These are phyloP conservation scores for Arctia plantaginis DNA, from an alignment of 2,888 invertebrate genomes.

Conservation along the genomic window DNA sequence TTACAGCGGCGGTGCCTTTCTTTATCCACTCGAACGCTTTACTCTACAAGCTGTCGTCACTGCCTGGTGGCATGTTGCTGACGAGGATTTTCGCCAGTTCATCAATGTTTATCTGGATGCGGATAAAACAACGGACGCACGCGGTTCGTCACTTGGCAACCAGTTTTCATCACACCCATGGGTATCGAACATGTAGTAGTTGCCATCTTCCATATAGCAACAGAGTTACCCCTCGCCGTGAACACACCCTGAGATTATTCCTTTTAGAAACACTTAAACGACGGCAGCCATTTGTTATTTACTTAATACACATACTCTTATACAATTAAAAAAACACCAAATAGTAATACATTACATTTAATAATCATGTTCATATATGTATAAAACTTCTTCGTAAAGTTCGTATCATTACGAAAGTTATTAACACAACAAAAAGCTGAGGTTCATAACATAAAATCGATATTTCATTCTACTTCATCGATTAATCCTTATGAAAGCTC, in stretches of 20 bases:
- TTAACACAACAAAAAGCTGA: too few species aligned
- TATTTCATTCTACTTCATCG: background rate
- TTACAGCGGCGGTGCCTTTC: slow-evolving; percentile 75
- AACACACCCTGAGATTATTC: slow-evolving; percentile 81
- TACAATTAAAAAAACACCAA: too few species aligned
- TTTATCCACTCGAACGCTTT: slow-evolving; percentile 77
- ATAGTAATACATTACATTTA: too few species aligned
- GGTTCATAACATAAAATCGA: background rate
- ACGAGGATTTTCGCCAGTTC: slow-evolving; percentile 70
- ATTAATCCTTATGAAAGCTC: background rate
- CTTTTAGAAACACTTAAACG: slow-evolving; percentile 70
- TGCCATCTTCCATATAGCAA: slow-evolving; percentile 85
- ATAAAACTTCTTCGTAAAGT: background rate
- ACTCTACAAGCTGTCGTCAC: slow-evolving; percentile 78
- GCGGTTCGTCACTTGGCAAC: slow-evolving; percentile 72
- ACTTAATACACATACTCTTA: too few species aligned
- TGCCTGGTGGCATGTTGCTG: slow-evolving; percentile 71
- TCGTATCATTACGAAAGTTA: background rate
- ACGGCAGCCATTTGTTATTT: too few species aligned
- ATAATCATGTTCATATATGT: too few species aligned
- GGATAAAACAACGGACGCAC: slow-evolving; percentile 68
- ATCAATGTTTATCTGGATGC: slow-evolving; percentile 61
- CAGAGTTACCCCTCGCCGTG: slow-evolving; percentile 84
- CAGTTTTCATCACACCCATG: slow-evolving; percentile 86
- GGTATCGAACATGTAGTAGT: slow-evolving; percentile 87